Base-by-base conservation (phyloP, 2,888 invertebrate species). In the Euzetes globulus region DNA sequence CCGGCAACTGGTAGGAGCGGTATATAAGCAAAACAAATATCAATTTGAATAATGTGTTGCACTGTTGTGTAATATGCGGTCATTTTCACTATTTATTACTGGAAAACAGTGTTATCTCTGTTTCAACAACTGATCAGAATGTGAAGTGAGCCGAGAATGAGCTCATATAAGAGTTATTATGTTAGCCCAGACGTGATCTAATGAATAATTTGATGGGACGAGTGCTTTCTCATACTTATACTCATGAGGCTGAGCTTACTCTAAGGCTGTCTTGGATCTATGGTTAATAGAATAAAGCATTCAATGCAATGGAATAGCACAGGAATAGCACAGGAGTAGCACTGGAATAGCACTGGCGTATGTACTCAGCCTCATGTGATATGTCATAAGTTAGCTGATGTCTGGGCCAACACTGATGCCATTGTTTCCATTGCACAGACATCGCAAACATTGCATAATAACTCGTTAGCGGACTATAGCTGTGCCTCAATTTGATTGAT, bases 171-270 rank as follows among this genome's bases (percentile, higher is more conserved):
- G 29, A 19, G 33, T 65, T 65, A 65, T 65, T 65, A 65, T 37
- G 63, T 65, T 29, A 65, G 37, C 11, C 33, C 33, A 65, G 33
- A 65, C 63, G 63, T 65, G 33, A 65, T 65, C n/a, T 65, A 65
- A 65, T 65, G 63, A 65, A 65, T 65, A 65, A 65, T 65, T 65
- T 65, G 63, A 65, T 65, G 63, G 33, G n/a, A 65, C 37, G 29
- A 29, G 29, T 65, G 63, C 58, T 37, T 65, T 65, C n/a, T 33
- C 27, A 33, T 65, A 37, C 27, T 65, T 27, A 58, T 58, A 58
- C 58, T 58, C 58, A 58, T 6, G 58, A 58, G 58, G 58, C 6
- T 41, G 41, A 41, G 41, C 41, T 41, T 41, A 41, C 41, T 41
- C 41, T 41, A 41, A 41, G 41, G 11, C 41, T 41, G 11, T 41